Conservation (phyloP, 92 coral and sea anemone genomes). For the Epizoanthus ramosus region DNA sequence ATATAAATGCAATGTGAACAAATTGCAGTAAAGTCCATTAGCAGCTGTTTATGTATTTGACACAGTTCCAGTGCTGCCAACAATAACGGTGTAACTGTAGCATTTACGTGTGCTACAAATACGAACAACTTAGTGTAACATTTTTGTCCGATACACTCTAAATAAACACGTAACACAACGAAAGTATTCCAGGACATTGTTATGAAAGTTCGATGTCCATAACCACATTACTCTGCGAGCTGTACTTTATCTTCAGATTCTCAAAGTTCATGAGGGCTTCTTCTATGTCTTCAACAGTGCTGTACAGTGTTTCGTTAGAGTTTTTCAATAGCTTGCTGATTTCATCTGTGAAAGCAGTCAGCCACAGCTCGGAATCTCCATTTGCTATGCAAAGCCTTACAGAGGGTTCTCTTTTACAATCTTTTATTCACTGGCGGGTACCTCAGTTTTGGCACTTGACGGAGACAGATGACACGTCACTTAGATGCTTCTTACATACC, state of each 20-base stretch:
- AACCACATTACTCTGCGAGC: not conserved
- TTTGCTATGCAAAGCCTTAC: not conserved
- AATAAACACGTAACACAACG: too few species aligned
- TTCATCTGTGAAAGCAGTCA: constrained; percentile 9
- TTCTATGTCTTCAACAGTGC: constrained; percentile 10
- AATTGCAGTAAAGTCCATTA: too few species aligned
- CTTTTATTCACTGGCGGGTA: not conserved
- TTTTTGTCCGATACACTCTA: too few species aligned
- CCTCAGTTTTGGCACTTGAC: constrained; percentile 32
- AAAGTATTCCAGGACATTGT: not conserved
- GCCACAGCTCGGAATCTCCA: constrained; percentile 12
- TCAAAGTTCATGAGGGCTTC: constrained; percentile 37
- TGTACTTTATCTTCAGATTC: constrained; percentile 12
- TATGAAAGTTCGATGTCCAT: constrained; percentile 7
- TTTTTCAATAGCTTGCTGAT: not conserved
- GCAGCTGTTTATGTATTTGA: too few species aligned
- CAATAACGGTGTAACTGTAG: too few species aligned
- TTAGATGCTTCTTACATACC: constrained; percentile 3
- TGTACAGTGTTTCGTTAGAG: constrained; percentile 4
- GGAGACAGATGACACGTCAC: not conserved
- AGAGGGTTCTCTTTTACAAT: constrained; percentile 18
- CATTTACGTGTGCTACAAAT: too few species aligned
- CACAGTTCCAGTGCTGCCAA: too few species aligned
- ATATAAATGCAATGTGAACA: too few species aligned
- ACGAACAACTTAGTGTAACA: too few species aligned